Percentiles rank a stretch among this genome's conserved stretches.
Evolutionary conservation across 2,113 vertebrate genomes (phyloP).

Genomic region (Erpornis zantholeuca): DNA sequence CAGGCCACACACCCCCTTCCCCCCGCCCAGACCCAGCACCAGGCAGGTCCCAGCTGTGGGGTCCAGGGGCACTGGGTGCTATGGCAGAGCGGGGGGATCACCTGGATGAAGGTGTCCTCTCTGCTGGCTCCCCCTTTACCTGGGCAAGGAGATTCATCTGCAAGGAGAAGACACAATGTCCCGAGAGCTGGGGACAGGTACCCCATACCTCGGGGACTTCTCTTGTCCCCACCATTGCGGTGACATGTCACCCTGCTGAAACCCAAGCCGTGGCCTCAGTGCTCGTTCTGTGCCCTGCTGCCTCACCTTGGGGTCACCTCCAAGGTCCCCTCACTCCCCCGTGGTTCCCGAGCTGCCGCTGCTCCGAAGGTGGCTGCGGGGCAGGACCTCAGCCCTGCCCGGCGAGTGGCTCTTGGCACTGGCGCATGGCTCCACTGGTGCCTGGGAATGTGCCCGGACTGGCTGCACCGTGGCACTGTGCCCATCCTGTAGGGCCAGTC

Average conservation of each 20-base stretch:
- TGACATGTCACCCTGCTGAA: fast-evolving
- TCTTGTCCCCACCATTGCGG: neutral
- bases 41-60: neutral
- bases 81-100: neutral
- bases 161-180: neutral
- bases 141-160: conserved; percentile 21
- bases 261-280: fast-evolving
- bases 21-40: neutral
- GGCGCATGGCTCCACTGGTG: fast-evolving
- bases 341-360: neutral
- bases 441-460: conserved; percentile 20
- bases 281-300: fast-evolving
- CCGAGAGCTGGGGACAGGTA: neutral
- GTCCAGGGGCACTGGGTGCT: fast-evolving
- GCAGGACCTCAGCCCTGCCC: neutral
- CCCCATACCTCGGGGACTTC: fast-evolving
- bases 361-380: neutral
- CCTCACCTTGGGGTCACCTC: neutral
- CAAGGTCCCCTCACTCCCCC: fast-evolving
- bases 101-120: neutral
- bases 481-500: neutral
- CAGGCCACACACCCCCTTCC: fast-evolving
- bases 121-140: neutral
- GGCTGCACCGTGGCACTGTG: neutral
- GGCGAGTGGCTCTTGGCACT: neutral